These are phyloP conservation scores for Riparia riparia DNA, from an alignment of 2,113 vertebrate species.

Conservation along the genomic window DNA sequence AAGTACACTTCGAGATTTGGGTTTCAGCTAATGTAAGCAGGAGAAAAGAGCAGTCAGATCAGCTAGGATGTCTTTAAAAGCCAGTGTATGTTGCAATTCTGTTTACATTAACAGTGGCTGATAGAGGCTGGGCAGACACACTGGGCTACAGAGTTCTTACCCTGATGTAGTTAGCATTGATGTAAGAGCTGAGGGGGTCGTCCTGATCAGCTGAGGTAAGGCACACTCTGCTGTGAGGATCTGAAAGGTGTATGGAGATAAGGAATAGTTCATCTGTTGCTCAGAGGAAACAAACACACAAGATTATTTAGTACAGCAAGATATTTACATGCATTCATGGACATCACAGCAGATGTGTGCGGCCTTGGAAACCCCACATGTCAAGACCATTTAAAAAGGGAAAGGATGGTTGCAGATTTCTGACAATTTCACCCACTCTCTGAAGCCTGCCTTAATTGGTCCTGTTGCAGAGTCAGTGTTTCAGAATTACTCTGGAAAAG, in stretches of 20 bases:
- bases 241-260: constrained; percentile 76
- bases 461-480: not conserved
- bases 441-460: not conserved
- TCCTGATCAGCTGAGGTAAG: constrained; percentile 89
- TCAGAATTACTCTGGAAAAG: not conserved
- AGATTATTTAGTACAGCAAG: not conserved
- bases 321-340: not conserved
- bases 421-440: not conserved
- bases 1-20: not conserved
- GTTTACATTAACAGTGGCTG: not conserved
- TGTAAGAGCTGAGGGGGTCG: constrained; percentile 93
- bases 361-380: not conserved
- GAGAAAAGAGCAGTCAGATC: not conserved
- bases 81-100: not conserved
- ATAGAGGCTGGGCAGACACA: not conserved
- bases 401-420: not conserved
- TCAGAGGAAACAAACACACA: not conserved
- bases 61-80: not conserved
- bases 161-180: constrained; percentile 97
- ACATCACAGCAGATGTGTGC: not conserved
- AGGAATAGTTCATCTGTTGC: not conserved
- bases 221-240: constrained; percentile 97
- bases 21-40: not conserved
- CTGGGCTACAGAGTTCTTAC: constrained; percentile 73
- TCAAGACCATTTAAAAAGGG: not conserved